Conservation (phyloP, 2,888 invertebrate species). For the Malachius bipustulatus region DNA sequence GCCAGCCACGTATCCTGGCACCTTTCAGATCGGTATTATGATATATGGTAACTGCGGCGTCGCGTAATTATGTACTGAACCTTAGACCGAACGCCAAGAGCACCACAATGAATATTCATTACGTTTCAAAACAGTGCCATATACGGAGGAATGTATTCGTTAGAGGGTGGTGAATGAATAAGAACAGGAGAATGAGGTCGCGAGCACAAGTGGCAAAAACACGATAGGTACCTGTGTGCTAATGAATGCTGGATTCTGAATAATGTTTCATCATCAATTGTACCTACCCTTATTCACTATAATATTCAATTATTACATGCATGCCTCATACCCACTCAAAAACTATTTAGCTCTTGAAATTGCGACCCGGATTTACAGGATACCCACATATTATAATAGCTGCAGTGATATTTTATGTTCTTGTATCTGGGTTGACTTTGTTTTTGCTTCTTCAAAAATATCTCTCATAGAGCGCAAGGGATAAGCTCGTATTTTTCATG, state of each 20-base stretch:
- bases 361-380: no score
- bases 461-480: no score
- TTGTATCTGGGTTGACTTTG: no score
- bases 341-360: no score
- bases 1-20: constrained; percentile 30
- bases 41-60: constrained; percentile 29
- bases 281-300: no score
- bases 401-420: no score
- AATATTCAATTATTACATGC: no score
- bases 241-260: constrained; percentile 2
- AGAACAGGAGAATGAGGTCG: not conserved
- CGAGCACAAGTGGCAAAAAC: constrained; percentile 3
- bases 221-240: not conserved
- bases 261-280: constrained; percentile 1
- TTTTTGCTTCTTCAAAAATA: no score
- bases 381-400: no score
- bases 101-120: constrained; percentile 35
- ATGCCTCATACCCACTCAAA: no score
- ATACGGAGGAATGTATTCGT: constrained; percentile 12
- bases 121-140: constrained; percentile 27
- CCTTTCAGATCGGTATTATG: constrained; percentile 34
- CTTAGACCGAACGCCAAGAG: constrained; percentile 31
- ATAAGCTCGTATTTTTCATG: no score
- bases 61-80: constrained; percentile 33
- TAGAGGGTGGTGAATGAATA: not conserved